Evolutionary conservation across 2,888 invertebrate species (phyloP), one percentile per base, ranked within the genome.

Genomic region (Meliscaeva auricollis): DNA sequence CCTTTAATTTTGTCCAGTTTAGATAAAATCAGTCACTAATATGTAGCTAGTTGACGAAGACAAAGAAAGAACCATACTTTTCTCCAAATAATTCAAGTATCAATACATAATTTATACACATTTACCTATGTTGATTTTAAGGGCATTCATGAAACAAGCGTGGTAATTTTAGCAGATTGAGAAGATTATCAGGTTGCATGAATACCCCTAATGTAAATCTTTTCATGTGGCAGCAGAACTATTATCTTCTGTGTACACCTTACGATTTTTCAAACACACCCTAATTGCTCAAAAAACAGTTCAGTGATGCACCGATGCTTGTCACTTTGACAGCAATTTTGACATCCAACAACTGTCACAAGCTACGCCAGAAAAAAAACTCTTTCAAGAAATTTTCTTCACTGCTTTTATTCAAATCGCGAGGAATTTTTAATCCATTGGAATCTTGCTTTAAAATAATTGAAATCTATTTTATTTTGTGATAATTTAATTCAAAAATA

Each of bases 341-440:
- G 74, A 83, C 83, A 70, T 26, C 13, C 7, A 0, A 8, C 6
- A 72, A 60, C 83, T 79, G 83, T 84, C 83, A 84, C 17, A 32
- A 35, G 20, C 8, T 13, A 0, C 3, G 22, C 8, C 5, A 20
- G 11, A 38, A 44, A 30, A 54, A 32, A 64, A 70, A 41, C 46
- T 75, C 56, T 22, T 32, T 22, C 32, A 35, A n/a, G 35, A 50
- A 54, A 68, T 50, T 72, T 79, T 68, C 84, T 80, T 62, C 72
- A 76, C 20, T 72, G 75, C 52, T 68, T 79, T 60, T 54, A 32
- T 41, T 56, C 22, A 32, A 68, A 72, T 80, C 48, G 32, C 17
- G 46, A 64, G 26, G 38, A 76, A 54, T 62, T 80, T 68, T 17
- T 48, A 76, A 84, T 84, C 84, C 84, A 22, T 26, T 72, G 5